Evolutionary conservation across 37 sponge, comb jelly and placozoan genomes (phyloP), one percentile per base, ranked within the genome.

Genomic region (Cladorhizidae sp.): DNA sequence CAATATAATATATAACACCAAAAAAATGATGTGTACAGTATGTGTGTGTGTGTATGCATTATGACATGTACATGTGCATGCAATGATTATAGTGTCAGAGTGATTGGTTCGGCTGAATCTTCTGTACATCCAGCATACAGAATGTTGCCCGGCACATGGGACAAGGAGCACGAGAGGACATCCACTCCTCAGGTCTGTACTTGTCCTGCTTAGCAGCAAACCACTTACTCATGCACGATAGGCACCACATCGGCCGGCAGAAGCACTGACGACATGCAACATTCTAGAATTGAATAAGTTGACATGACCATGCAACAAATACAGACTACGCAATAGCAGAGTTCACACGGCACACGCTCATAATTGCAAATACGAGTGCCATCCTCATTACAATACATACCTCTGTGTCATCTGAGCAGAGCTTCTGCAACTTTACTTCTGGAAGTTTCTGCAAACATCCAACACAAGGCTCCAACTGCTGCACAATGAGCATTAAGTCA

Each of bases 241-340:
- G 6, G 77, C 99, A 98, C 99, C 99, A 98, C 90, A 93, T 83
- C 20, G 99, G 99, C 8, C 94, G 55, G 73, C 99, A 98, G 67
- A 73, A 77, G 63, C 99, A 98, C 55, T 86, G 78, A 15, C 64
- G 77, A 67, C 99, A 98, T 39, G 54, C 67, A n/a, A 91, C 93
- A 23, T 69, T 83, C 84, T 84, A 40, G 40, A 59, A 20, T 36
- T 1, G 52, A 20, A 49, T 33, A 62, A 39, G 12, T 61, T 9
- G 5, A 20, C 55, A 54, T 54, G 55, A 12, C 17, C 55, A 54
- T 17, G 17, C 12, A 54, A 20, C 55, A 54, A 54, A 12, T 54
- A 17, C 17, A 54, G 12, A 20, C 17, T 54, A 54, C 55, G 12
- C 49, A 45, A 5, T 45, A 45, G 49, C 49, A 45, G 5, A 9